Evolutionary conservation across 2,113 vertebrate genomes (phyloP).

Genomic region (Bungarus multicinctus): DNA sequence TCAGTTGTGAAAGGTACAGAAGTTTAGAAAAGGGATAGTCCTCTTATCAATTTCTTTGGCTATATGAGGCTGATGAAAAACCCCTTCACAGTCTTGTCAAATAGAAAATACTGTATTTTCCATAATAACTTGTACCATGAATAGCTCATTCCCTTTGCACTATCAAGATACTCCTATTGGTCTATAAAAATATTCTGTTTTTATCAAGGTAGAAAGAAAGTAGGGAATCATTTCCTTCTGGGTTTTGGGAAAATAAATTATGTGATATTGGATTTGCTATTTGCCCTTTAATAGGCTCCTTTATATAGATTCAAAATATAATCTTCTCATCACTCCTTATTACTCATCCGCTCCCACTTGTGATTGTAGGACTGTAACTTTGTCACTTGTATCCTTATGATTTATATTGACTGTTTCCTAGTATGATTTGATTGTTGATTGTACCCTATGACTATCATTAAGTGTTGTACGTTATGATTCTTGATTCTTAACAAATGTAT

Average conservation of each 20-base stretch:
- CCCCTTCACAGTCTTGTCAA: not conserved
- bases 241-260: not conserved
- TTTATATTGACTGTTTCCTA: no score
- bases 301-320: not conserved
- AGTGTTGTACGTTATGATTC: no score
- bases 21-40: not conserved
- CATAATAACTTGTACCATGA: not conserved
- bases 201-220: not conserved
- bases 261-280: not conserved
- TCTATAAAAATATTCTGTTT: not conserved
- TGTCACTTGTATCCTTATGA: no score
- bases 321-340: no score
- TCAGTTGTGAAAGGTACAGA: not conserved
- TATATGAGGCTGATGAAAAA: not conserved
- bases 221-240: not conserved
- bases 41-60: not conserved
- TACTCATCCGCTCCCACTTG: no score
- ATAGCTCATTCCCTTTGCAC: not conserved
- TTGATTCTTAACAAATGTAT: no score
- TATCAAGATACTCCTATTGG: not conserved
- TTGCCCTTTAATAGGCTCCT: not conserved
- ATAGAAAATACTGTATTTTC: not conserved
- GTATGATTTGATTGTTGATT: no score
- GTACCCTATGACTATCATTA: no score
- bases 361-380: no score